Percentiles rank a stretch among this genome's conserved stretches.
phyloP scores from a whole-genome alignment of 2,888 invertebrate species.

The Drosophila mettleri region DNA sequence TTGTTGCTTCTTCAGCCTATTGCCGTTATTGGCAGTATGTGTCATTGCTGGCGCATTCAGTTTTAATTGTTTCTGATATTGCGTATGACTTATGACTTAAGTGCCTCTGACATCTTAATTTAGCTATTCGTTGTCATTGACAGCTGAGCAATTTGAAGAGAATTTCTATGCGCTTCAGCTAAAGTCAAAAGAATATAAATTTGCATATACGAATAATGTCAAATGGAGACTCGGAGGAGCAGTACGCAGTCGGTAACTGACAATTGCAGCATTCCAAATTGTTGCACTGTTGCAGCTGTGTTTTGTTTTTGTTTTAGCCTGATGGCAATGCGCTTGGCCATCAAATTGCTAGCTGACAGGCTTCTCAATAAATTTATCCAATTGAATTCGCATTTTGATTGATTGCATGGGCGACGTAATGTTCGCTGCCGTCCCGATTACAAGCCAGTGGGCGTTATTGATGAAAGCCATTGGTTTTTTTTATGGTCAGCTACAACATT shows the following conservation, averaged over 20 bases:
- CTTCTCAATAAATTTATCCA: conserved; percentile 60
- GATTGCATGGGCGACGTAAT: conserved; percentile 52
- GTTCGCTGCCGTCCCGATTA: conserved; percentile 16
- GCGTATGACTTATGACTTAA: conserved; percentile 64
- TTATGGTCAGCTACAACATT: conserved; percentile 13
- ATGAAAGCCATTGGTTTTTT: conserved; percentile 10
- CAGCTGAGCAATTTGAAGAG: not conserved
- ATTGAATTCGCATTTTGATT: conserved; percentile 69
- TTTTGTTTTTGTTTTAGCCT: conserved; percentile 13
- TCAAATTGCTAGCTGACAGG: conserved; percentile 48
- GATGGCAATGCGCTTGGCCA: conserved; percentile 45
- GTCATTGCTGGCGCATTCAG: conserved; percentile 48
- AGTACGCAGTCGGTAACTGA: not conserved
- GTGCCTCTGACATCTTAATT: conserved; percentile 72
- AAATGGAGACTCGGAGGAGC: not conserved
- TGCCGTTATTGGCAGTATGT: conserved; percentile 27
- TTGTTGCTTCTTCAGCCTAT: not conserved
- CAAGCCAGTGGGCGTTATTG: conserved; percentile 31
- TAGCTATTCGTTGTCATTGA: conserved; percentile 45
- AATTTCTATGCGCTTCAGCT: not conserved
- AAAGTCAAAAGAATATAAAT: not conserved
- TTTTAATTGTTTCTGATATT: conserved; percentile 78
- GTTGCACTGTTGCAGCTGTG: conserved; percentile 30
- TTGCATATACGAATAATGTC: not conserved
- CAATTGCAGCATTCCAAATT: not conserved